Base-by-base conservation (phyloP, 2,888 invertebrate species). In the Rhagophthalmus giganteus region DNA sequence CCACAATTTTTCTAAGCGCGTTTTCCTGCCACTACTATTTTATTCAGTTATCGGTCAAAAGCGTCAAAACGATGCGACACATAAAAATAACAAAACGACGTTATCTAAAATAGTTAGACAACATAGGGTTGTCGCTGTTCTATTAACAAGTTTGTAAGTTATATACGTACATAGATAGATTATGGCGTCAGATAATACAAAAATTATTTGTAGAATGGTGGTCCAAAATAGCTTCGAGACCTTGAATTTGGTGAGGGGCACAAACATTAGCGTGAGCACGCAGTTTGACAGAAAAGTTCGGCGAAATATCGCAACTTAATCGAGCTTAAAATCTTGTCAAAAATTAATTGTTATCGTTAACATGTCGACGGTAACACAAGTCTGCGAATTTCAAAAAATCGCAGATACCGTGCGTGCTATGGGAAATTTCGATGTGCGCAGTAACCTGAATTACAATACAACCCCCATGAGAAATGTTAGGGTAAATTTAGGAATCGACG, bases 401-500 rank as follows among this genome's bases (percentile, higher is more conserved):
- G 35, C 45, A 6, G 48, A 52, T 5, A 38, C 37, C 4, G 50
- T 50, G 14, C 37, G 34, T 11, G 41, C 45, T 14, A 48, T 53
- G 28, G 40, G 40, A 5, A 12, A 10, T 38, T 25, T 32, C 5
- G 35, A 52, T 12, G 14, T 12, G 7, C 24, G 34, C n/a, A 33
- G 38, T 16, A 27, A 10, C n/a, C 20, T 34, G 10, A 24, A 24
- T 16, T 24, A 35, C 10, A 14, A n/a, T 31, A 13, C 40, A n/a
- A 42, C 44, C 6, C 46, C 40, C 9, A 58, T 48, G 47, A 24
- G 40, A 10, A 59, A 55, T 24, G 41, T 59, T 20, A 51, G 76
- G 30, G 76, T 80, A 3, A 77, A 77, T 30, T 76, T 81, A 56
- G 81, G 81, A 9, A 81, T 82, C 59, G 81, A 82, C 65, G 79